Base-by-base conservation (phyloP, 2,113 vertebrate genomes). In the Microtus montanus region DNA sequence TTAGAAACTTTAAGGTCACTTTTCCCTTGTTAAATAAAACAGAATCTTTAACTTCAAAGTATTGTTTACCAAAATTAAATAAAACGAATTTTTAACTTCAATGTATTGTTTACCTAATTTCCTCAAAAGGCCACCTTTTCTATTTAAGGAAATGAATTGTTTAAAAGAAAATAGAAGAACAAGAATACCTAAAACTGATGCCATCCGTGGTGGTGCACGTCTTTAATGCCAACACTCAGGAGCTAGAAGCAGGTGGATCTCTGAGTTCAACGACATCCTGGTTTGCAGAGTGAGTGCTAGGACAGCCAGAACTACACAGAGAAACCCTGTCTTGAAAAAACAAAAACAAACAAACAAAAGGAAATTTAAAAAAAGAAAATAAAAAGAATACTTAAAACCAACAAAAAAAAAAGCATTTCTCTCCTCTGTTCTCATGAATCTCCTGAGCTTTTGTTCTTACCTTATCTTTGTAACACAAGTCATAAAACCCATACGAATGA, bases 401-500 rank as follows among this genome's bases (percentile, higher is more conserved):
- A 95, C 58, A 92, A 92, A 41, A 96, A 95, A n/a, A n/a, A 91
- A 73, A 58, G 61, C 17, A 38, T 85, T n/a, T 88, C 22, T 93
- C 33, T 92, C 30, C 19, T 93, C 30, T 33, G 52, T 22, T 30
- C 47, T n/a, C 49, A 93, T 74, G 96, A 68, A 80, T 87, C 35
- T 92, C 70, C 70, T 91, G 78, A 89, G 44, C 38, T 94, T 93
- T 84, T 92, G 91, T 96, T 95, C 93, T 94, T 63, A 92, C 78
- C 87, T 94, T 63, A 41, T 92, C 78, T 47, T 4, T 75, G 54
- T 49, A 73, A 94, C 66, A 87, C 17, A 84, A 92, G 94, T 93
- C 87, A 79, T 84, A 85, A 95, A 91, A 97, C 73, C 26, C 33
- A 91, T 91, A 80, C n/a, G n/a, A 80, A 13, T 84, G 84, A 83